Percentiles rank a stretch among this genome's conserved stretches.
These are phyloP conservation scores for Mormyrops attenuatus DNA, from an alignment of 2,797 vertebrate species.

Conservation along the genomic window DNA sequence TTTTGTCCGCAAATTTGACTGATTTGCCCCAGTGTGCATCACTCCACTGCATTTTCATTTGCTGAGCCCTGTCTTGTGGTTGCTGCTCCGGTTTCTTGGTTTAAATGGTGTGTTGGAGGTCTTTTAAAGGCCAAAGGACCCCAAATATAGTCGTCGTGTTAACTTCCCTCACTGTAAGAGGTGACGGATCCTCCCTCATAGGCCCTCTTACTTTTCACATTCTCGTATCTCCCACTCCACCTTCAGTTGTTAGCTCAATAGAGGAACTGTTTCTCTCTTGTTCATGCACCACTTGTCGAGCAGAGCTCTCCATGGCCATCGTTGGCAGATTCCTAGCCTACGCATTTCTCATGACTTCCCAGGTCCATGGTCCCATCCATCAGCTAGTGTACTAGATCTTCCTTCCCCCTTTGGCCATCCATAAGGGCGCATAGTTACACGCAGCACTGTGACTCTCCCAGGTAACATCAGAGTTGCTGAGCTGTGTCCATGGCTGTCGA, in stretches of 20 bases:
- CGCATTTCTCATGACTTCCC: not conserved
- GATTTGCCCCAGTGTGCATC: not conserved
- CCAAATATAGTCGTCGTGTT: not conserved
- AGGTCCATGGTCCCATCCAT: not conserved
- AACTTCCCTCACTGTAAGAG: not conserved
- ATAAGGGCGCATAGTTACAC: not conserved
- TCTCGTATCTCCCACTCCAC: not conserved
- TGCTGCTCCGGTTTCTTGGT: conserved; percentile 60
- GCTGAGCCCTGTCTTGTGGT: conserved; percentile 64
- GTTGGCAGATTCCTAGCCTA: not conserved
- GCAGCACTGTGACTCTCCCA: not conserved
- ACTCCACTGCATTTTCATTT: not conserved
- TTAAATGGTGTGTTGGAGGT: not conserved
- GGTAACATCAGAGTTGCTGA: not conserved
- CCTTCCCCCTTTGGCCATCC: not conserved
- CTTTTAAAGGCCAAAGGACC: not conserved
- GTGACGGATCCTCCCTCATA: not conserved
- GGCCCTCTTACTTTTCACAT: not conserved
- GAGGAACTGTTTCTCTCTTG: conserved; percentile 29
- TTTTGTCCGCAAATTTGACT: not conserved
- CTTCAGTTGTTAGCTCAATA: conserved; percentile 68
- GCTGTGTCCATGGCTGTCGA: not conserved
- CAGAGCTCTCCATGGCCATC: conserved; percentile 17
- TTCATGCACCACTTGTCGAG: not conserved
- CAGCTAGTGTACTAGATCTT: not conserved